Percentiles rank a stretch among this genome's conserved stretches.
phyloP scores from a whole-genome alignment of 2,888 invertebrate species.

The Dioctria rufipes region DNA sequence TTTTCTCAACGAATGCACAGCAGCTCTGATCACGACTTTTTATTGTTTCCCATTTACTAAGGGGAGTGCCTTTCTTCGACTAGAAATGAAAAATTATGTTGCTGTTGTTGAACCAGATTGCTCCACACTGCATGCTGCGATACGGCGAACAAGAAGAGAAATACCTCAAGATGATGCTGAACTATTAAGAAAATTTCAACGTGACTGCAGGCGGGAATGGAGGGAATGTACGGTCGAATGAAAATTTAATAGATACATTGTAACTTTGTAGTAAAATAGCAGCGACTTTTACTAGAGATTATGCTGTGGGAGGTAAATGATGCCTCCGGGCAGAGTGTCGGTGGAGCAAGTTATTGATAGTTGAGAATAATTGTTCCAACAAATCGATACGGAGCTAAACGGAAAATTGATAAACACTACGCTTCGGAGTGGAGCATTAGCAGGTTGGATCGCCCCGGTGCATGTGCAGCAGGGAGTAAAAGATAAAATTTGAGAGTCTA shows the following conservation, averaged over 20 bases:
- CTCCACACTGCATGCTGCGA: constrained; percentile 20
- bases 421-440: too few species aligned
- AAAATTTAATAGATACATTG: constrained; percentile 34
- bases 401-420: too few species aligned
- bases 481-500: too few species aligned
- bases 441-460: too few species aligned
- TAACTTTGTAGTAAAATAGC: background rate
- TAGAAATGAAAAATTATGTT: constrained; percentile 38
- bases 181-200: constrained; percentile 32
- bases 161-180: constrained; percentile 19
- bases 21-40: constrained; percentile 33
- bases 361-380: too few species aligned
- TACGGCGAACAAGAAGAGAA: background rate
- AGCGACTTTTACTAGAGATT: constrained; percentile 13
- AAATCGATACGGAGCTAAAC: too few species aligned
- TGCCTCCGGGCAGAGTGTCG: background rate
- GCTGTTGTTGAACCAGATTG: constrained; percentile 31
- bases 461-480: too few species aligned
- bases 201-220: constrained; percentile 27
- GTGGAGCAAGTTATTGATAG: too few species aligned
- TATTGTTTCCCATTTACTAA: constrained; percentile 19
- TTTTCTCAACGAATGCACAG: background rate
- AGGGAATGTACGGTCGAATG: constrained; percentile 2
- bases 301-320: constrained; percentile 7
- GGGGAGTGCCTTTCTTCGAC: constrained; percentile 32